Percentiles rank a stretch among this genome's conserved stretches.
phyloP scores from a whole-genome alignment of 2,888 invertebrate genomes.

The Cheilosia pagana region DNA sequence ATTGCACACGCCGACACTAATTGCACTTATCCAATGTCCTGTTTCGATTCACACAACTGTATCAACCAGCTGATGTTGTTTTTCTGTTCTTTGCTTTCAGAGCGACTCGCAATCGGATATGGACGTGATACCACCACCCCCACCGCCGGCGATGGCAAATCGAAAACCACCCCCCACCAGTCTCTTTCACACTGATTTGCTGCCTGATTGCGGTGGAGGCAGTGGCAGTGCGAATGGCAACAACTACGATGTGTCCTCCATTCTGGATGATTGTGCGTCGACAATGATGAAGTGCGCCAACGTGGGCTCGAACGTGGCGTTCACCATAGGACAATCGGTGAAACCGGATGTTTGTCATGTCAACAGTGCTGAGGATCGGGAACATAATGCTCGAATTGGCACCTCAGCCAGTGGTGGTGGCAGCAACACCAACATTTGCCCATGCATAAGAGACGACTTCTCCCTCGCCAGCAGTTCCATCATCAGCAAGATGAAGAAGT shows the following conservation, averaged over 20 bases:
- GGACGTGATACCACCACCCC: constrained; percentile 82
- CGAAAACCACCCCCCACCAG: constrained; percentile 77
- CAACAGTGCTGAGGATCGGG: constrained; percentile 73
- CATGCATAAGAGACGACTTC: constrained; percentile 79
- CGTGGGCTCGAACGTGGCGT: constrained; percentile 77
- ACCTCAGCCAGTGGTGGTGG: constrained; percentile 31
- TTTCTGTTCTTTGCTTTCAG: constrained; percentile 76
- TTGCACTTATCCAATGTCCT: background rate
- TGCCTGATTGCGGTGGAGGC: constrained; percentile 59
- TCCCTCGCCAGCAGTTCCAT: constrained; percentile 69
- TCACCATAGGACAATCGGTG: constrained; percentile 73
- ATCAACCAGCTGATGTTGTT: constrained; percentile 14
- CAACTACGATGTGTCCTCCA: constrained; percentile 76
- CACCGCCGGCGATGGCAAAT: constrained; percentile 81
- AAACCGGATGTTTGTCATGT: constrained; percentile 79
- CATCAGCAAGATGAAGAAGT: constrained; percentile 62
- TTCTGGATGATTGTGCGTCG: constrained; percentile 82
- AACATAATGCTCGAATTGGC: constrained; percentile 51
- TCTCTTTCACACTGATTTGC: constrained; percentile 65
- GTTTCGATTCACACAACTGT: constrained; percentile 14
- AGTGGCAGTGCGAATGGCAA: constrained; percentile 41
- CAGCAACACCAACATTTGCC: constrained; percentile 61
- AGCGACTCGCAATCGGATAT: constrained; percentile 82
- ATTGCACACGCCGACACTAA: background rate
- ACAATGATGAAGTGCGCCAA: constrained; percentile 82